Evolutionary conservation across 2,888 invertebrate genomes (phyloP).

Genomic region (Dynastes tityus): DNA sequence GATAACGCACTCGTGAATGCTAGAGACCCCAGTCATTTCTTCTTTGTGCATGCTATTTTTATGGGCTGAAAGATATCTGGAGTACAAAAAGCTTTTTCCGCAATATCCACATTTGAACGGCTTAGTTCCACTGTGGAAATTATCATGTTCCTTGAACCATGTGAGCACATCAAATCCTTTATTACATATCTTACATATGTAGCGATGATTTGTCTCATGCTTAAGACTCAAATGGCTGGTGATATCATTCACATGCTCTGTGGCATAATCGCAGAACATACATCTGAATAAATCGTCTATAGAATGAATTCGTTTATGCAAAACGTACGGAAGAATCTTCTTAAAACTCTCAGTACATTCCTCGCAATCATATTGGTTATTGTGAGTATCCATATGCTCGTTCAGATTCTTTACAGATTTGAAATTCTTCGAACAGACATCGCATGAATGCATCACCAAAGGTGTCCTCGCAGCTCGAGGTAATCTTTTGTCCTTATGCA

Average conservation of each 20-base stretch:
- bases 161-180: conserved; percentile 74
- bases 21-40: conserved; percentile 52
- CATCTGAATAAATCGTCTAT: conserved; percentile 65
- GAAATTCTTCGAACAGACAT: conserved; percentile 63
- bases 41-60: conserved; percentile 64
- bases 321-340: conserved; percentile 66
- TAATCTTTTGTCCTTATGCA: conserved; percentile 62
- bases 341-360: conserved; percentile 67
- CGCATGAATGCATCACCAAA: conserved; percentile 62
- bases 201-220: conserved; percentile 66
- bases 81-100: conserved; percentile 46
- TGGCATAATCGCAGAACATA: conserved; percentile 66
- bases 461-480: conserved; percentile 59
- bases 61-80: conserved; percentile 62
- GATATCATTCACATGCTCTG: conserved; percentile 64
- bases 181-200: conserved; percentile 73
- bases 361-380: conserved; percentile 67
- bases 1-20: conserved; percentile 67
- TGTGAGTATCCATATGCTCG: conserved; percentile 68
- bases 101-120: conserved; percentile 48
- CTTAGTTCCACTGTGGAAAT: conserved; percentile 74
- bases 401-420: conserved; percentile 64
- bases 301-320: conserved; percentile 66
- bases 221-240: conserved; percentile 63
- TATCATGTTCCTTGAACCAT: conserved; percentile 75